Percentiles rank a stretch among this genome's conserved stretches.
phyloP scores from a whole-genome alignment of 1,140 invertebrate species.

The Drosophila athabasca region DNA sequence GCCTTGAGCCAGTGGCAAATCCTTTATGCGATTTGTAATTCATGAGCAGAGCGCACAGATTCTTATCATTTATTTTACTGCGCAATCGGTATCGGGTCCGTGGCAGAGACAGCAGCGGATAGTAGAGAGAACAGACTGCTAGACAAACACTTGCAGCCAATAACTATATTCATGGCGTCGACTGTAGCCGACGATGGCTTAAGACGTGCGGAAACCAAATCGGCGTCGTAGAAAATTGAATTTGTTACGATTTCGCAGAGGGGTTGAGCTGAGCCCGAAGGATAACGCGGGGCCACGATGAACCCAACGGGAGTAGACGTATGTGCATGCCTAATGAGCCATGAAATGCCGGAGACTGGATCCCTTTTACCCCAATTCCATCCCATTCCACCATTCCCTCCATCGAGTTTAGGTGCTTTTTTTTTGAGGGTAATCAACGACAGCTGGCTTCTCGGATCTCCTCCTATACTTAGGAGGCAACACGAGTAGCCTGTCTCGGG shows the following conservation, averaged over 20 bases:
- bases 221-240: slow-evolving; percentile 81
- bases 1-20: slow-evolving; percentile 71
- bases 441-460: slow-evolving; percentile 52
- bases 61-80: slow-evolving; percentile 81
- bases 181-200: slow-evolving; percentile 59
- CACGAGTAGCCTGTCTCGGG: slow-evolving; percentile 16
- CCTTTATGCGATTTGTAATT: slow-evolving; percentile 82
- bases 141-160: slow-evolving; percentile 57
- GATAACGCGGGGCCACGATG: background rate
- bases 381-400: slow-evolving; percentile 2
- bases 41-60: slow-evolving; percentile 79
- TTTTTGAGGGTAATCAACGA: slow-evolving; percentile 66
- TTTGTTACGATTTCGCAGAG: slow-evolving; percentile 60
- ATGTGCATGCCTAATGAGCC: slow-evolving; percentile 81
- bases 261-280: background rate
- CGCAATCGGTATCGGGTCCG: slow-evolving; percentile 56
- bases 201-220: slow-evolving; percentile 81
- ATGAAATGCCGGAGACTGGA: slow-evolving; percentile 64
- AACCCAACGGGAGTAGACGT: slow-evolving; percentile 42
- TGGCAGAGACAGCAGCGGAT: background rate
- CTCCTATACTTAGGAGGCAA: too few species aligned
- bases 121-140: slow-evolving; percentile 17
- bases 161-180: slow-evolving; percentile 76
- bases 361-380: slow-evolving; percentile 21
- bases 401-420: background rate